These are phyloP conservation scores for Manis javanica DNA, from an alignment of 2,797 vertebrate species.

Conservation along the genomic window DNA sequence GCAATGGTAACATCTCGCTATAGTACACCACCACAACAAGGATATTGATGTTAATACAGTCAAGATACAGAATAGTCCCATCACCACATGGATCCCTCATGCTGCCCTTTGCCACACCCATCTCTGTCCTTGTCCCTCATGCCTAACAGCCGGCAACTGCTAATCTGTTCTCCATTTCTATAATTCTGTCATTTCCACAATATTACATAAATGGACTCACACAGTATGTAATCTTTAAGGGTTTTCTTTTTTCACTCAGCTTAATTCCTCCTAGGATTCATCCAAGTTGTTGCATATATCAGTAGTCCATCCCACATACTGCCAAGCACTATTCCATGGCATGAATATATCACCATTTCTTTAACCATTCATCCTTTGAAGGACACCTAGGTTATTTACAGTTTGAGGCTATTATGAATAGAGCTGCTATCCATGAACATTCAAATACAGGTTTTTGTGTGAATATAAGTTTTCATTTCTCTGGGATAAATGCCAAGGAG, in stretches of 20 bases:
- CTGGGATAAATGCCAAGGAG: conserved; percentile 33
- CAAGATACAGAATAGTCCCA: not conserved
- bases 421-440: conserved; percentile 24
- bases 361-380: conserved; percentile 22
- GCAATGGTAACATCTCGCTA: not conserved
- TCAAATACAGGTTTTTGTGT: not conserved
- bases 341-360: not conserved
- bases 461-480: conserved; percentile 24
- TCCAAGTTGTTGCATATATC: not conserved
- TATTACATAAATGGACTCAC: conserved; percentile 6
- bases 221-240: not conserved
- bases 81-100: not conserved
- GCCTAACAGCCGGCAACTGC: not conserved
- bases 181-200: conserved; percentile 21
- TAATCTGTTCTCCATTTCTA: conserved; percentile 39
- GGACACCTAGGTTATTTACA: not conserved
- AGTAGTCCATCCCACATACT: not conserved
- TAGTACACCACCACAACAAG: not conserved
- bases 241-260: conserved; percentile 3
- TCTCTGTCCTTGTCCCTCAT: not conserved
- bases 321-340: not conserved
- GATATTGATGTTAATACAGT: not conserved
- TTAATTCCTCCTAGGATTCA: not conserved
- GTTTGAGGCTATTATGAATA: not conserved
- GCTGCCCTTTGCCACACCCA: not conserved